phyloP scores from a whole-genome alignment of 2,888 invertebrate genomes.

The Copidosoma aretas region DNA sequence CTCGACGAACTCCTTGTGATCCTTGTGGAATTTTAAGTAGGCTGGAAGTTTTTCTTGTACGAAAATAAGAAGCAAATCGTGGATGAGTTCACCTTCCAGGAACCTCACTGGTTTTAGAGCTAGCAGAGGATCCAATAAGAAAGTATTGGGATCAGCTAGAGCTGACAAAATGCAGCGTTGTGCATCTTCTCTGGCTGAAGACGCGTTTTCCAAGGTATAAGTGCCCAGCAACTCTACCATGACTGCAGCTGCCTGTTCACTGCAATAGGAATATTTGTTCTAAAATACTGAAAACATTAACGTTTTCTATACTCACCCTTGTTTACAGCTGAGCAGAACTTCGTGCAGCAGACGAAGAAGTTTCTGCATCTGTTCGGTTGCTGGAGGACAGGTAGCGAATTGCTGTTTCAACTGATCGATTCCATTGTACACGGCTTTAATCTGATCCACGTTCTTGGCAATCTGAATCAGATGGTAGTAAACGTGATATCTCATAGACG shows the following conservation, averaged over 20 bases:
- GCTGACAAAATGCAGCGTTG: conserved; percentile 95
- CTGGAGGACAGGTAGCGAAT: conserved; percentile 79
- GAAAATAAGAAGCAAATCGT: conserved; percentile 92
- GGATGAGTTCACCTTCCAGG: conserved; percentile 92
- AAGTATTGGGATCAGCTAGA: conserved; percentile 92
- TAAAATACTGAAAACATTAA: neutral
- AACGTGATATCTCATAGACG: conserved; percentile 87
- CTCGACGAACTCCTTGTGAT: conserved; percentile 89
- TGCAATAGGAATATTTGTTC: conserved; percentile 57
- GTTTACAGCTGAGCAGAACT: conserved; percentile 84
- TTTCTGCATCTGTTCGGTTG: conserved; percentile 90
- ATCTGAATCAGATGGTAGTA: conserved; percentile 91
- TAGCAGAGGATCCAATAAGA: conserved; percentile 92
- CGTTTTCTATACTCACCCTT: conserved; percentile 67
- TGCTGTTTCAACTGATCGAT: conserved; percentile 84
- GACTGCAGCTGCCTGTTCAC: conserved; percentile 91
- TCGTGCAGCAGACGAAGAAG: conserved; percentile 87
- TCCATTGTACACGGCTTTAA: conserved; percentile 83
- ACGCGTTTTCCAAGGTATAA: conserved; percentile 96
- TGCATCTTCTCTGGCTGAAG: conserved; percentile 95
- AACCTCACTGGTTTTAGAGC: conserved; percentile 93
- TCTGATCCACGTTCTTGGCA: conserved; percentile 85
- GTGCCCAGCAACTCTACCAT: conserved; percentile 97
- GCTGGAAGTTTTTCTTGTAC: conserved; percentile 93
- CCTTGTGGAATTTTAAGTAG: conserved; percentile 90